Conservation (phyloP, 1,140 invertebrate genomes). For the Zophobas morio region DNA sequence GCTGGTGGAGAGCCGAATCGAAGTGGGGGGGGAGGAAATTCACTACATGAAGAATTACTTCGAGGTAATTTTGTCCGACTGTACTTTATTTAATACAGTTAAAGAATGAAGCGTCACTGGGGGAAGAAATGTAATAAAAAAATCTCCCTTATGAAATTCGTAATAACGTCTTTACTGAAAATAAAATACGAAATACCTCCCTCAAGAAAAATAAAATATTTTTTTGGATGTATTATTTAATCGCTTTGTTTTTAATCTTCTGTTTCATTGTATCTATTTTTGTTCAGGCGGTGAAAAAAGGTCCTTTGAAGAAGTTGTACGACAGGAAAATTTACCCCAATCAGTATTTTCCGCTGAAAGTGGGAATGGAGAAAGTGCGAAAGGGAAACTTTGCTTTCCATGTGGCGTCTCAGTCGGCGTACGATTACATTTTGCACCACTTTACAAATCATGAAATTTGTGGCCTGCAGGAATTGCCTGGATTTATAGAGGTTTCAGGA, state of each 20-base stretch:
- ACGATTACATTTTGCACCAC: constrained; percentile 55
- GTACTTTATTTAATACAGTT: constrained; percentile 24
- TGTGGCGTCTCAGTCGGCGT: constrained; percentile 44
- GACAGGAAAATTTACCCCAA: constrained; percentile 54
- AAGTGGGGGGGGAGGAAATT: constrained; percentile 55
- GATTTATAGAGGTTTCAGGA: constrained; percentile 43
- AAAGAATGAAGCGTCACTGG: too few relatives aligned
- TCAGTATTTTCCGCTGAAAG: constrained; percentile 47
- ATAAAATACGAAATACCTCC: too few relatives aligned
- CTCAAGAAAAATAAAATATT: too few relatives aligned
- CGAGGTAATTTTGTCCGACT: too few relatives aligned
- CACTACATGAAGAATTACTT: constrained; percentile 57
- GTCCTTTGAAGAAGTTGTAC: constrained; percentile 52
- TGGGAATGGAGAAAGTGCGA: constrained; percentile 57
- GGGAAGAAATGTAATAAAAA: too few relatives aligned
- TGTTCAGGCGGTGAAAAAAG: constrained; percentile 47
- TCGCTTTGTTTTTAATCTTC: too few relatives aligned
- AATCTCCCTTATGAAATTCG: too few relatives aligned
- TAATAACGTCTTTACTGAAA: too few relatives aligned
- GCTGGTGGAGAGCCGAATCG: constrained; percentile 57
- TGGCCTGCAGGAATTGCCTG: constrained; percentile 56
- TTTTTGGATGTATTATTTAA: too few relatives aligned
- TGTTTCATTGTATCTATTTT: too few relatives aligned
- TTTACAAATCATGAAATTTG: constrained; percentile 62
- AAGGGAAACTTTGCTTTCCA: constrained; percentile 61